Percentiles rank a stretch among this genome's conserved stretches.
These are phyloP conservation scores for Neoscelio sp. DNA, from an alignment of 2,888 invertebrate species.

Conservation along the genomic window DNA sequence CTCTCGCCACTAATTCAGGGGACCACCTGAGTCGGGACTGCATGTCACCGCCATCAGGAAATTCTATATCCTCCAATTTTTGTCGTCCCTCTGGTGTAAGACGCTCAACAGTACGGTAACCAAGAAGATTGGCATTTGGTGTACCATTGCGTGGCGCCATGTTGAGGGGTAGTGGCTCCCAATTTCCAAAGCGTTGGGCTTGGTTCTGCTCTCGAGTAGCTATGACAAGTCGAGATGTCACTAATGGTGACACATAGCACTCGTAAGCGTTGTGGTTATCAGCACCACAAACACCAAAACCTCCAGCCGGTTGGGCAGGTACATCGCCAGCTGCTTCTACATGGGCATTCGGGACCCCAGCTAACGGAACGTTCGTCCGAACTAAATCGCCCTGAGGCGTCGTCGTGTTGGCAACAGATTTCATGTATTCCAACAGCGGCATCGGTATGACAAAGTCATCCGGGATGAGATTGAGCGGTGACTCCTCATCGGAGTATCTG, in stretches of 20 bases:
- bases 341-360: background rate
- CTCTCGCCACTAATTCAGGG: no score
- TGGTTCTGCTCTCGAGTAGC: background rate
- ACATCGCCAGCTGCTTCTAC: no score
- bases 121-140: background rate
- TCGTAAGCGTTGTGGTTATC: constrained; percentile 28
- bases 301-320: background rate
- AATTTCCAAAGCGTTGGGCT: background rate
- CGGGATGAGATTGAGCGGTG: constrained; percentile 31
- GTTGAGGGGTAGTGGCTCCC: background rate
- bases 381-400: constrained; percentile 27
- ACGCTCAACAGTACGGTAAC: background rate
- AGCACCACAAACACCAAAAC: constrained; percentile 8
- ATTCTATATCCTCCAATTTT: background rate
- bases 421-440: constrained; percentile 30
- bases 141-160: background rate
- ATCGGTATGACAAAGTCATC: constrained; percentile 4
- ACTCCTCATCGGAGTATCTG: constrained; percentile 26
- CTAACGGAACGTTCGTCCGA: background rate
- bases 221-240: constrained; percentile 11
- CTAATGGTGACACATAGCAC: constrained; percentile 10
- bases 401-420: constrained; percentile 3
- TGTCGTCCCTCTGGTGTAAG: background rate
- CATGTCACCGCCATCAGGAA: background rate
- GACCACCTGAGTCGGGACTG: background rate